Conservation (phyloP, 2,797 vertebrate genomes). For the Rhabdophis nuchalis region DNA sequence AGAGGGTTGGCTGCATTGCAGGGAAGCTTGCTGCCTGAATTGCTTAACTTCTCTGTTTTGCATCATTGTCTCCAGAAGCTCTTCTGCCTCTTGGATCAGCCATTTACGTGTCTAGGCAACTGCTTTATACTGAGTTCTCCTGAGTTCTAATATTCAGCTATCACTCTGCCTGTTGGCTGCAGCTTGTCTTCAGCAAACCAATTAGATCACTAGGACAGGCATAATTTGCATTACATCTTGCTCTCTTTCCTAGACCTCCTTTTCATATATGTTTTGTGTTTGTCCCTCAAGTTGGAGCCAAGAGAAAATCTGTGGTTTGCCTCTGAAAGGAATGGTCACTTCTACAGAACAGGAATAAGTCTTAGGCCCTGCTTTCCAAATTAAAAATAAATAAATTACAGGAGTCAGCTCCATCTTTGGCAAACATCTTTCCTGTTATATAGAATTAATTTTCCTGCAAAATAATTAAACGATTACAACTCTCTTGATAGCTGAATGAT, state of each 20-base stretch:
- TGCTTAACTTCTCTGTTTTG: neutral
- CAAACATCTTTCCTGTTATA: neutral
- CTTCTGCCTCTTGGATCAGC: neutral
- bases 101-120: neutral
- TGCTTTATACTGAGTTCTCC: neutral
- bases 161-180: neutral
- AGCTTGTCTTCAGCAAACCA: neutral
- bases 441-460: neutral
- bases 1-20: neutral
- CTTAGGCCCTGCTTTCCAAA: neutral
- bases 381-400: neutral
- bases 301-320: neutral
- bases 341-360: neutral
- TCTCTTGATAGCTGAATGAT: neutral
- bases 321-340: neutral
- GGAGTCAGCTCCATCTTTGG: neutral
- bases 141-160: neutral
- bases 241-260: neutral
- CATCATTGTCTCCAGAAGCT: neutral
- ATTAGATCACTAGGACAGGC: neutral
- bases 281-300: neutral
- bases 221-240: neutral
- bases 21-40: neutral
- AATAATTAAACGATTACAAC: neutral
- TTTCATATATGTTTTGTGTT: neutral